These are phyloP conservation scores for Antedon mediterranea DNA, from an alignment of 53 echinoderm and acorn worm species.

Conservation along the genomic window DNA sequence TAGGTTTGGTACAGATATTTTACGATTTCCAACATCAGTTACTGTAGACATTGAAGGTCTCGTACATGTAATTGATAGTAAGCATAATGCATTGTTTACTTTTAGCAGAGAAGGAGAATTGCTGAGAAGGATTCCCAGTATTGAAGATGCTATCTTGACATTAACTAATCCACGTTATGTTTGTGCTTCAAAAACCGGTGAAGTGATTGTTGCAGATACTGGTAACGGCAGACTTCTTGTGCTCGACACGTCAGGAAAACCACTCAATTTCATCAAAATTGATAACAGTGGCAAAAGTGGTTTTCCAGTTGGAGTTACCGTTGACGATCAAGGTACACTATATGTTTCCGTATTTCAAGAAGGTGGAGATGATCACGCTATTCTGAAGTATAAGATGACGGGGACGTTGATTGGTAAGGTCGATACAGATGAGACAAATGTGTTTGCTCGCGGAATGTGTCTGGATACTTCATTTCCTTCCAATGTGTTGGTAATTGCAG, in stretches of 20 bases:
- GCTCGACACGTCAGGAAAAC: not conserved
- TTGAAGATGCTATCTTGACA: not conserved
- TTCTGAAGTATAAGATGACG: not conserved
- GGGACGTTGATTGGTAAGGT: not conserved
- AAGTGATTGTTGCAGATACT: not conserved
- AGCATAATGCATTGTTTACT: not conserved
- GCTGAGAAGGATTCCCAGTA: not conserved
- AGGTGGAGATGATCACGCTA: not conserved
- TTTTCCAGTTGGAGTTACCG: not conserved
- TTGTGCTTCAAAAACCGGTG: not conserved
- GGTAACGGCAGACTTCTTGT: not conserved
- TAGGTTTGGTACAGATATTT: not conserved
- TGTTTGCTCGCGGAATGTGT: not conserved
- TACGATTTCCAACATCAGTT: not conserved
- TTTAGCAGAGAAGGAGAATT: not conserved
- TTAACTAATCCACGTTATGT: not conserved
- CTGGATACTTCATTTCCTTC: not conserved
- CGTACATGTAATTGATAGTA: not conserved
- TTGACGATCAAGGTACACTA: not conserved
- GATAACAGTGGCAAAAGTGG: not conserved
- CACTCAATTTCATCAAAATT: not conserved
- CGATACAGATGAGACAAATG: not conserved
- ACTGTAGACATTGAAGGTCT: not conserved
- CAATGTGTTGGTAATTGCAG: too few species aligned
- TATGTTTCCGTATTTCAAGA: not conserved